These are phyloP conservation scores for Apomyelois bistriatella DNA, from an alignment of 2,888 invertebrate genomes.

Conservation along the genomic window DNA sequence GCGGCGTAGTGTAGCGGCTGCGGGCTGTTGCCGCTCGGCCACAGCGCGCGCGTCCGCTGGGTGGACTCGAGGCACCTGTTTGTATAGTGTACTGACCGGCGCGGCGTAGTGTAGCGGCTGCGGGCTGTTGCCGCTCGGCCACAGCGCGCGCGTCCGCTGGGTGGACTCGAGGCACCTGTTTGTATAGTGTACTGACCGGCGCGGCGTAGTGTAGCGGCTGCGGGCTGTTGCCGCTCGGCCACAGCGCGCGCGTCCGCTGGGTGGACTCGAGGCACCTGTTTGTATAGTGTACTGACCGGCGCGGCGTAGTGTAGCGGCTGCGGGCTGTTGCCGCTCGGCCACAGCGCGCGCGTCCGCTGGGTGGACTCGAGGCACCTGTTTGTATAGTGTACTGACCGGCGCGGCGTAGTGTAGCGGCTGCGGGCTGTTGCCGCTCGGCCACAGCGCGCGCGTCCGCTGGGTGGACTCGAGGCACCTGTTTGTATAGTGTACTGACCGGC, in stretches of 20 bases:
- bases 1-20: conserved; percentile 59
- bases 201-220: conserved; percentile 59
- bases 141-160: too few species aligned
- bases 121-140: too few species aligned
- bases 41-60: conserved; percentile 66
- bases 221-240: conserved; percentile 57
- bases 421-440: conserved; percentile 57
- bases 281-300: too few species aligned
- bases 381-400: conserved; percentile 34
- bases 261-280: conserved; percentile 70
- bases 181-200: conserved; percentile 34
- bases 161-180: too few species aligned
- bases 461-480: conserved; percentile 70
- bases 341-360: too few species aligned
- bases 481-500: too few species aligned
- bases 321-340: too few species aligned
- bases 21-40: conserved; percentile 57
- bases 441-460: conserved; percentile 66
- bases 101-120: too few species aligned
- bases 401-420: conserved; percentile 59
- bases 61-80: conserved; percentile 70
- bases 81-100: too few species aligned
- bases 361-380: too few species aligned
- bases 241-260: conserved; percentile 66
- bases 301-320: too few species aligned